phyloP scores from a whole-genome alignment of 2,113 vertebrate species.

The Columbina picui region DNA sequence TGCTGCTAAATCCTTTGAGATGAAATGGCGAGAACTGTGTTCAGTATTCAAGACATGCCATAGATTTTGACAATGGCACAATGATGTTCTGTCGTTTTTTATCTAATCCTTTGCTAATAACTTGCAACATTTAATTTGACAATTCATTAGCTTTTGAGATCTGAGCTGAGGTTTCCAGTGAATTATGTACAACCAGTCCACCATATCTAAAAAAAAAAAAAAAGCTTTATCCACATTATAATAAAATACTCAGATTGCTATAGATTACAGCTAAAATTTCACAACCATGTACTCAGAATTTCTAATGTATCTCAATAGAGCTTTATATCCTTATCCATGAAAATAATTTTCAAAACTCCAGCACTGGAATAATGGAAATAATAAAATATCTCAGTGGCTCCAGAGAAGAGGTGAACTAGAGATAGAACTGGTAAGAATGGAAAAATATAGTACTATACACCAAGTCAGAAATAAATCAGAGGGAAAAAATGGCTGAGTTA shows the following conservation, averaged over 20 bases:
- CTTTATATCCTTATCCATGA: not conserved
- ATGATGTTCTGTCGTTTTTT: not conserved
- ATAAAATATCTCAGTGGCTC: not conserved
- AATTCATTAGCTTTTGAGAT: not conserved
- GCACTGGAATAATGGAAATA: not conserved
- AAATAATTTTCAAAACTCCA: not conserved
- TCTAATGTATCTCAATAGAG: not conserved
- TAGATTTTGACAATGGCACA: not conserved
- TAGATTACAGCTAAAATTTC: not conserved
- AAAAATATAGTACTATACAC: not conserved
- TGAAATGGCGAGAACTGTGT: not conserved
- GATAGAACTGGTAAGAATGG: not conserved
- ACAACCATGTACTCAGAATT: not conserved
- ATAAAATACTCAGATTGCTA: not conserved
- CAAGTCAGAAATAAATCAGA: not conserved
- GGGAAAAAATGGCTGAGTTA: not conserved
- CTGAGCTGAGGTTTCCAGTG: not conserved
- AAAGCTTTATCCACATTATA: not conserved
- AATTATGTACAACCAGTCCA: not conserved
- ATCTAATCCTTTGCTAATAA: slow-evolving; percentile 9
- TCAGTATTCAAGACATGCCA: not conserved
- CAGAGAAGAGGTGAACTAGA: not conserved
- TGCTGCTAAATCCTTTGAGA: not conserved
- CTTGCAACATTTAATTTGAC: not conserved
- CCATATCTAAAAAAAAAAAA: not conserved